These are phyloP conservation scores for Popillia japonica DNA, from an alignment of 1,140 invertebrate genomes.

Conservation along the genomic window DNA sequence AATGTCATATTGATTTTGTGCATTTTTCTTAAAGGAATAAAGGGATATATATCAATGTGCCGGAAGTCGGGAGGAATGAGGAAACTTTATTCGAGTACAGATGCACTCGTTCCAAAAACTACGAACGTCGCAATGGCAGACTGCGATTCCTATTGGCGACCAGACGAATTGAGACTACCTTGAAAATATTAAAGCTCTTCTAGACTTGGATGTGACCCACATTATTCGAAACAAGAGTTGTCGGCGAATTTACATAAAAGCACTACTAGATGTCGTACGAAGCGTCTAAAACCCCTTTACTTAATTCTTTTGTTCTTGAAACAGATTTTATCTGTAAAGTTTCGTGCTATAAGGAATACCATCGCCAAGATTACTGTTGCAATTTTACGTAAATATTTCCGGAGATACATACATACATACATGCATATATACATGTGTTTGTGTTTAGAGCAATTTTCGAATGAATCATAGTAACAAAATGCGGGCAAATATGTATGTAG, in stretches of 20 bases:
- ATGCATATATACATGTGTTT: too few relatives aligned
- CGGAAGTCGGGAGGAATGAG: slow-evolving; percentile 19
- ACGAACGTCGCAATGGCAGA: neutral
- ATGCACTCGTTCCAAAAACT: neutral
- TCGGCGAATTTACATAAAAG: slow-evolving; percentile 17
- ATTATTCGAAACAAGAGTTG: slow-evolving; percentile 33
- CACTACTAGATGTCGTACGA: neutral
- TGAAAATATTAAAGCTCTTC: slow-evolving; percentile 31
- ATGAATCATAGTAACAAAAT: too few relatives aligned
- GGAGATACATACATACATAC: too few relatives aligned
- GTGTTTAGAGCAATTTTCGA: too few relatives aligned
- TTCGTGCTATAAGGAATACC: neutral
- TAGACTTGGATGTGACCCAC: slow-evolving; percentile 35
- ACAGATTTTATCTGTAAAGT: slow-evolving; percentile 31
- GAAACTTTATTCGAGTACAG: slow-evolving; percentile 36
- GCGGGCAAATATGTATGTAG: too few relatives aligned
- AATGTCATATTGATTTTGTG: slow-evolving; percentile 38
- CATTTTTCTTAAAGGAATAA: slow-evolving; percentile 35
- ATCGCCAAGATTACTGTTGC: neutral
- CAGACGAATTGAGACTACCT: slow-evolving; percentile 34
- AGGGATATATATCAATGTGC: slow-evolving; percentile 36
- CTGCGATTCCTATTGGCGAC: slow-evolving; percentile 14
- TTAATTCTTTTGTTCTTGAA: slow-evolving; percentile 37
- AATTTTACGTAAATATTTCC: too few relatives aligned
- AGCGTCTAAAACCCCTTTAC: neutral